These are phyloP conservation scores for Tragelaphus oryx DNA, from an alignment of 2,797 vertebrate species.

Conservation along the genomic window DNA sequence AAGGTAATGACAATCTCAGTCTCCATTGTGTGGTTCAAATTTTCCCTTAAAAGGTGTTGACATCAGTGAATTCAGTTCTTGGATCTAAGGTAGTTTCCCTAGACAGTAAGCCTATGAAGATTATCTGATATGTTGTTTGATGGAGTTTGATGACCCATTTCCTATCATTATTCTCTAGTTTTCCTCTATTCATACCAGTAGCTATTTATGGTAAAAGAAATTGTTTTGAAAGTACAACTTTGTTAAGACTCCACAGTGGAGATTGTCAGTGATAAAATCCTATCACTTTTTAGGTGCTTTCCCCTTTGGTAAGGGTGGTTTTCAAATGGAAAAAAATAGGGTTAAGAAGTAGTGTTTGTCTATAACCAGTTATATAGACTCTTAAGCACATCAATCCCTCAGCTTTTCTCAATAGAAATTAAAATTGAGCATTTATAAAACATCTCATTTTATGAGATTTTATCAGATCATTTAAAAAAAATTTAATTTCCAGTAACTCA, in stretches of 20 bases:
- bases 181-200: background rate
- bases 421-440: background rate
- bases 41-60: background rate
- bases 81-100: slow-evolving; percentile 25
- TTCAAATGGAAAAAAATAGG: background rate
- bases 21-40: background rate
- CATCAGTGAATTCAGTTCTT: background rate
- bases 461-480: background rate
- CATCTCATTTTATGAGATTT: background rate
- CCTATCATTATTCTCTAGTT: background rate
- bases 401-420: background rate
- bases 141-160: background rate
- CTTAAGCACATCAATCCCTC: background rate
- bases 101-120: slow-evolving; percentile 9
- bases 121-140: background rate
- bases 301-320: background rate
- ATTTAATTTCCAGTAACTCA: background rate
- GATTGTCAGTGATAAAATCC: background rate
- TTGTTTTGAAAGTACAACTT: background rate
- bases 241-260: background rate
- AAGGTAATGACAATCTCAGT: background rate
- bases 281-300: slow-evolving; percentile 18
- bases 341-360: background rate
- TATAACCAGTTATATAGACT: background rate
- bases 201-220: background rate